Conservation (phyloP, 2,888 invertebrate genomes). For the Tetragonula carbonaria region DNA sequence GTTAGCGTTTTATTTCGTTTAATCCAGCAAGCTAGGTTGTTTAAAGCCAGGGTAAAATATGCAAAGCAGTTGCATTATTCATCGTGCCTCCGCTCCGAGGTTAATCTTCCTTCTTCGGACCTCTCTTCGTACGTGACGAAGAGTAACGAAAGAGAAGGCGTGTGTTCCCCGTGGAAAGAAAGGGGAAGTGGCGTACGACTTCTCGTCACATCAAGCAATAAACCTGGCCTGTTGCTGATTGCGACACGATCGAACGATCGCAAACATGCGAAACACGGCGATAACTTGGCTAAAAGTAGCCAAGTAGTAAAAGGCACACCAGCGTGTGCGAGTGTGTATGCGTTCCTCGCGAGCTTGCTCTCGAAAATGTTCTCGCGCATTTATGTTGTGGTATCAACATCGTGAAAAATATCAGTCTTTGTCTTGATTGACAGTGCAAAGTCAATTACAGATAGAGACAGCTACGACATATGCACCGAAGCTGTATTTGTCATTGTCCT, state of each 20-base stretch:
- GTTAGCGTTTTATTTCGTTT: not conserved
- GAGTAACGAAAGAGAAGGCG: slow-evolving; percentile 22
- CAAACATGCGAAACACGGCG: not conserved
- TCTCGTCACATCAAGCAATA: slow-evolving; percentile 8
- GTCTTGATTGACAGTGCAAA: no score
- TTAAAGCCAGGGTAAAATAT: slow-evolving; percentile 27
- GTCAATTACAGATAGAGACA: no score
- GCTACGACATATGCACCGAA: no score
- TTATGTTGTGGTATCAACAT: no score
- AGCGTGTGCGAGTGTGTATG: no score
- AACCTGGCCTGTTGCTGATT: not conserved
- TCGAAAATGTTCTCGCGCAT: no score
- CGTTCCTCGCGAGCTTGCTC: no score
- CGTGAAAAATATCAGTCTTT: no score
- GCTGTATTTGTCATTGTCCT: no score
- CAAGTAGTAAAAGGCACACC: no score
- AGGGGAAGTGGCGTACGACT: slow-evolving; percentile 14
- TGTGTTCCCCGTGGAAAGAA: slow-evolving; percentile 11
- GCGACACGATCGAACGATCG: not conserved
- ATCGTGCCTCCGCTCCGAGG: slow-evolving; percentile 20
- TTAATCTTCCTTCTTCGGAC: slow-evolving; percentile 36
- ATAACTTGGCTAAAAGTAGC: not conserved
- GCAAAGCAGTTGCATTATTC: slow-evolving; percentile 44
- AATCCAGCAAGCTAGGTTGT: slow-evolving; percentile 12
- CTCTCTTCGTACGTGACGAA: slow-evolving; percentile 1